Evolutionary conservation across 2,113 vertebrate species (phyloP), one percentile per base, ranked within the genome.

Genomic region (Atrichornis clamosus): DNA sequence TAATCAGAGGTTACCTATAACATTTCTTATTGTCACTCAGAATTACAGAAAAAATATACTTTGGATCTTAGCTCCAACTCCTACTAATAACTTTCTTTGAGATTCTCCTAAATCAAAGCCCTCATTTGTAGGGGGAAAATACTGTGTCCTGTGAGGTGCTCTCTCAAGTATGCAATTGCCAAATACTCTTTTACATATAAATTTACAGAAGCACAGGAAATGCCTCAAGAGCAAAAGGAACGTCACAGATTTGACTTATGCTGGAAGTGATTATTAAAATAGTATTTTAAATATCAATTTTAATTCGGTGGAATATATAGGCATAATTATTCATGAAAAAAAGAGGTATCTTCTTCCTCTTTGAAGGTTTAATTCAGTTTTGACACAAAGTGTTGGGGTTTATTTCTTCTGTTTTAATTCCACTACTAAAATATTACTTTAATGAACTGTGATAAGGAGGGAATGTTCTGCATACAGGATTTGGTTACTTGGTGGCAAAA

Each of bases 241-340:
- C 0, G 0, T 35, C 56, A 59, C 42, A 55, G 16, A 52, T 47
- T 46, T 47, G 19, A 46, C 30, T 55, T 78, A 75, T 0, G 3
- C 15, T 46, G 33, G 11, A 72, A 64, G 23, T 35, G 26, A 23
- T n/a, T 85, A 63, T 50, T 78, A 82, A 90, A 78, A 46, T 14
- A 74, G 2, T 42, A 77, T 62, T 90, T 82, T 18, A 67, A 87
- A 65, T 53, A 70, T 4, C 70, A 7, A 44, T 26, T 87, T 87
- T 70, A 14, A 42, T 72, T 72, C 47, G 23, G 39, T 63, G 26
- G 22, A 55, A 62, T 67, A 84, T 42, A 32, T 2, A 42, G 30
- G 39, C 15, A 75, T 28, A 89, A 59, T 59, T 63, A 58, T 4
- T 90, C 0, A 69, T 28, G 1, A 7, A 33, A 27, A 24, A 24